Evolutionary conservation across 2,113 vertebrate species (phyloP), one percentile per base, ranked within the genome.

Genomic region (Oreochromis aureus): DNA sequence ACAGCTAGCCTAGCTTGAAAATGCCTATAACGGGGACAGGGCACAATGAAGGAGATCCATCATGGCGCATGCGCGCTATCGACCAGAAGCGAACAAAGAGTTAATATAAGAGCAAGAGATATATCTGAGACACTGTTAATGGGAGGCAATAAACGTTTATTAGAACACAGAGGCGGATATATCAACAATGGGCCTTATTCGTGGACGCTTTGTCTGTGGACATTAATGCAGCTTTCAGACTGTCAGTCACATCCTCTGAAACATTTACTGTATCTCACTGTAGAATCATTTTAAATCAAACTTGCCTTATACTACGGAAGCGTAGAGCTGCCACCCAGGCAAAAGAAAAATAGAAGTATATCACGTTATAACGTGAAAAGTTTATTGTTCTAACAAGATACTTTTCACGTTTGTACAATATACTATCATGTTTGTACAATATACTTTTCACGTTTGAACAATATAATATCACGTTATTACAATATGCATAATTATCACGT

Each of bases 41-140:
- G 93, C 94, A 94, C 92, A 44, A 87, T 95, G 93, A 96, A 96
- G 95, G 94, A 95, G 94, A 96, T 90, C 83, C 10, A 51, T 76
- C 6, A 71, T 5, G 81, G 92, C 6, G 94, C 95, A 95, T 96
- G 95, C 95, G 94, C 94, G 27, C n/a, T 85, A 11, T 2, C 27
- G 9, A 32, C 13, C 18, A 27, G 41, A 66, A 19, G 4, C 11
- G 44, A 56, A 5, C 84, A 80, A 82, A 89, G 82, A 89, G 32
- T 61, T 24, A 7, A 24, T 19, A 7, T 2, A 2, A 59, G 15
- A 10, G 6, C 83, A 85, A 92, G 92, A 93, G n/a, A 5, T 0
- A 16, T 12, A 55, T 80, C 87, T 32, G 1, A 66, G 19, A 39
- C 8, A 61, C 24, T 13, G 24, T 51, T 51, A 78, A 51, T 48